Conservation (phyloP, 1,140 invertebrate genomes). For the Aplysia californica region DNA sequence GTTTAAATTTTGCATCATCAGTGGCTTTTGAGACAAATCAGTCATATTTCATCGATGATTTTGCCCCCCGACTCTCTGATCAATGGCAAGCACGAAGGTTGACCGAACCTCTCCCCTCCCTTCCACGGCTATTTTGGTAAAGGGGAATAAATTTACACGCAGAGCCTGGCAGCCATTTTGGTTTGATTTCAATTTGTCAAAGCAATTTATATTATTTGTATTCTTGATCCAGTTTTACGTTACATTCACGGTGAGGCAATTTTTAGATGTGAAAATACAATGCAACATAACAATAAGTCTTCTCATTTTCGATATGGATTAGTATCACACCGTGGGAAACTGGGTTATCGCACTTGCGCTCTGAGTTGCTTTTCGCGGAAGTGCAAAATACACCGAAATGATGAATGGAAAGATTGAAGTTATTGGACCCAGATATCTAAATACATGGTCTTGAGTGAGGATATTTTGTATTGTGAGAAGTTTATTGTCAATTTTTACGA, state of each 20-base stretch:
- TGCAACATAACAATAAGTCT: not conserved
- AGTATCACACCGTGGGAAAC: constrained; percentile 4
- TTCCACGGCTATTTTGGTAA: constrained; percentile 26
- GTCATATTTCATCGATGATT: too few relatives aligned
- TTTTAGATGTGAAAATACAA: not conserved
- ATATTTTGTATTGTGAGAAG: too few relatives aligned
- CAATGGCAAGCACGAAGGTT: too few relatives aligned
- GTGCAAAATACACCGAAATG: not conserved
- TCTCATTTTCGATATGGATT: constrained; percentile 2
- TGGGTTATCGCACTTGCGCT: constrained; percentile 32
- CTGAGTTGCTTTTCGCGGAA: constrained; percentile 24
- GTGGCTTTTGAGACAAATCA: too few relatives aligned
- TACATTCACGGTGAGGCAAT: constrained; percentile 41
- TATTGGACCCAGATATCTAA: too few relatives aligned
- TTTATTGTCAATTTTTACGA: too few relatives aligned
- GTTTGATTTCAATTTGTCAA: constrained; percentile 48
- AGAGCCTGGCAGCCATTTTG: constrained; percentile 54
- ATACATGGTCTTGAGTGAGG: too few relatives aligned
- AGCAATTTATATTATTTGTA: constrained; percentile 37
- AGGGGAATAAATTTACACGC: constrained; percentile 48
- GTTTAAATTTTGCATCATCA: not conserved
- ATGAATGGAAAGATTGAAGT: not conserved
- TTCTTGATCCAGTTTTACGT: constrained; percentile 35
- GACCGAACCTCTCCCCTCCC: constrained; percentile 33
- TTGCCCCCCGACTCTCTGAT: too few relatives aligned